Conservation (phyloP, 2,113 vertebrate species). For the Heterotis niloticus region DNA sequence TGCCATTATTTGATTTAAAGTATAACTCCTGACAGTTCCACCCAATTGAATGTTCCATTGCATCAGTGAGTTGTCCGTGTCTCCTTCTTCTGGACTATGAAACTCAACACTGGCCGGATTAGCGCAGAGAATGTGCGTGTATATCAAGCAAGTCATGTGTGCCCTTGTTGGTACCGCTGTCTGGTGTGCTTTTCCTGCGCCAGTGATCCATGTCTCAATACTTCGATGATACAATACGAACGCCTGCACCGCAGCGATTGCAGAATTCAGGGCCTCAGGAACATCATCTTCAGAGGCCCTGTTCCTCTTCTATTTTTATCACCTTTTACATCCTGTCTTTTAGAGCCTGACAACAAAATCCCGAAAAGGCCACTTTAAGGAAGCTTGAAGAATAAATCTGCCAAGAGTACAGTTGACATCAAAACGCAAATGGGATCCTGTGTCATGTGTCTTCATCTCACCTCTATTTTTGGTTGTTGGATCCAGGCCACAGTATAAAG, state of each 20-base stretch:
- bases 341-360: constrained; percentile 7
- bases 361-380: neutral
- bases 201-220: neutral
- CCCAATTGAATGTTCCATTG: neutral
- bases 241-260: neutral
- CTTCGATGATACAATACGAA: neutral
- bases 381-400: neutral
- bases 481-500: neutral
- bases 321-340: neutral
- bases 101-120: neutral
- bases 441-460: neutral
- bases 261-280: neutral
- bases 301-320: constrained; percentile 4
- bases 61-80: neutral
- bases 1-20: neutral
- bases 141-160: neutral
- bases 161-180: neutral
- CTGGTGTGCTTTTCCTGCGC: neutral
- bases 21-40: neutral
- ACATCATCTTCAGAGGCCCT: no score
- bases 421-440: neutral
- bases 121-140: neutral
- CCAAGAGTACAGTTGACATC: neutral
- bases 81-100: neutral
- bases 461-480: neutral